A percentile compares a stretch with the other conserved stretches of the same genome.
Evolutionary conservation across 1,140 invertebrate genomes (phyloP).

Genomic region (Sitobion miscanthi): DNA sequence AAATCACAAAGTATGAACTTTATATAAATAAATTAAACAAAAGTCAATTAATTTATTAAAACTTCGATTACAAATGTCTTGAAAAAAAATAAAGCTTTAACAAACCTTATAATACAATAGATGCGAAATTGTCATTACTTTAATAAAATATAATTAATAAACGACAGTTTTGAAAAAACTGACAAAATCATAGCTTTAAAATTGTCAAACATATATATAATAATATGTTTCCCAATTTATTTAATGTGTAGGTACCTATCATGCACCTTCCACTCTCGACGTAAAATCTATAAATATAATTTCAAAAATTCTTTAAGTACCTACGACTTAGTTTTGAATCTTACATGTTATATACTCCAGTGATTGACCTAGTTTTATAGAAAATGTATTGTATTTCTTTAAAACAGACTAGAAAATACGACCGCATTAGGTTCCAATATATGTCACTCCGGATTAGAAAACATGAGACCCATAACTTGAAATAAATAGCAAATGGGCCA

Average conservation of each 20-base stretch:
- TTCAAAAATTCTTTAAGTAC: not conserved
- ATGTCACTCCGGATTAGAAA: not conserved
- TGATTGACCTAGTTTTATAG: not conserved
- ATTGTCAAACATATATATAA: not conserved
- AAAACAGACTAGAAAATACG: not conserved
- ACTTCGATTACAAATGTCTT: not conserved
- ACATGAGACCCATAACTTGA: not conserved
- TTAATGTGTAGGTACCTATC: not conserved
- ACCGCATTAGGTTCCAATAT: not conserved
- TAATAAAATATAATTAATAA: not conserved
- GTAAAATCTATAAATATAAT: not conserved
- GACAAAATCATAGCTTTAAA: not conserved
- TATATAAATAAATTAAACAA: not conserved
- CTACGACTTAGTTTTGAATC: not conserved
- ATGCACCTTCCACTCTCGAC: not conserved
- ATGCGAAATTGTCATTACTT: not conserved
- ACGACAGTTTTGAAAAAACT: too few species aligned
- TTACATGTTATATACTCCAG: not conserved
- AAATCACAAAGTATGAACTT: not conserved
- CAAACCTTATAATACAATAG: not conserved
- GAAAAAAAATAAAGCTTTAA: not conserved
- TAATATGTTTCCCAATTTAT: not conserved
- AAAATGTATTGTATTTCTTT: conserved; percentile 2
- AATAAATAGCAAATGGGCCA: not conserved
- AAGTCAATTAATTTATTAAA: not conserved